These are phyloP conservation scores for Iphiclides podalirius DNA, from an alignment of 2,888 invertebrate genomes.

Conservation along the genomic window DNA sequence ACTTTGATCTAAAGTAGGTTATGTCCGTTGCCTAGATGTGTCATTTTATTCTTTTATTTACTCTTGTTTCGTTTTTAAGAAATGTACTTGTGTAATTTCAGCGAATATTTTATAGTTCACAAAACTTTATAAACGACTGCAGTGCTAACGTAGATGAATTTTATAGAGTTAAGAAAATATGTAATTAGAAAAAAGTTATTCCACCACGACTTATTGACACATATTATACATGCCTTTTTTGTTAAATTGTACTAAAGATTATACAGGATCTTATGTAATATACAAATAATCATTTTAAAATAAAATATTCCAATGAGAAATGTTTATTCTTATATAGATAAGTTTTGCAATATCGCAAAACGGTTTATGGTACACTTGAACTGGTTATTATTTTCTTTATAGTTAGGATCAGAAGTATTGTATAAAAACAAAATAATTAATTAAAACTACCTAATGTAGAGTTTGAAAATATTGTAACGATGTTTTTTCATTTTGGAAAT, in stretches of 20 bases:
- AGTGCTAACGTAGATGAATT: slow-evolving; percentile 30
- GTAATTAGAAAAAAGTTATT: slow-evolving; percentile 32
- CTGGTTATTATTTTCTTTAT: slow-evolving; percentile 33
- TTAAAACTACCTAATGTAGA: slow-evolving; percentile 19
- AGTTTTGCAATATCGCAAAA: slow-evolving; percentile 31
- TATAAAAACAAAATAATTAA: slow-evolving; percentile 29
- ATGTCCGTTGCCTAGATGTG: slow-evolving; percentile 13
- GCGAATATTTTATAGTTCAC: slow-evolving; percentile 17
- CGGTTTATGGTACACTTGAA: slow-evolving; percentile 31
- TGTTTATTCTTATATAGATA: slow-evolving; percentile 36
- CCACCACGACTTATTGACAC: slow-evolving; percentile 35
- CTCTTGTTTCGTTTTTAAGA: slow-evolving; percentile 17
- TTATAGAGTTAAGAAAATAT: slow-evolving; percentile 32
- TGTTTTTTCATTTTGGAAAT: slow-evolving; percentile 60
- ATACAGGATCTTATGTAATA: slow-evolving; percentile 37
- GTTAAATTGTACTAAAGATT: slow-evolving; percentile 37
- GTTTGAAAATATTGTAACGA: slow-evolving; percentile 36
- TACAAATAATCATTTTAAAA: slow-evolving; percentile 36
- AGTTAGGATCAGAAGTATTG: slow-evolving; percentile 31
- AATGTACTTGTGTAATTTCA: slow-evolving; percentile 17
- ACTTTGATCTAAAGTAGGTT: neutral
- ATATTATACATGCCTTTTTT: slow-evolving; percentile 37
- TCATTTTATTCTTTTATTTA: slow-evolving; percentile 15
- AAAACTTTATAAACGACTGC: slow-evolving; percentile 31
- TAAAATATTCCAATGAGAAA: slow-evolving; percentile 34